Evolutionary conservation across 2,888 invertebrate species (phyloP), one percentile per base, ranked within the genome.

Genomic region (Heliconius cydno): DNA sequence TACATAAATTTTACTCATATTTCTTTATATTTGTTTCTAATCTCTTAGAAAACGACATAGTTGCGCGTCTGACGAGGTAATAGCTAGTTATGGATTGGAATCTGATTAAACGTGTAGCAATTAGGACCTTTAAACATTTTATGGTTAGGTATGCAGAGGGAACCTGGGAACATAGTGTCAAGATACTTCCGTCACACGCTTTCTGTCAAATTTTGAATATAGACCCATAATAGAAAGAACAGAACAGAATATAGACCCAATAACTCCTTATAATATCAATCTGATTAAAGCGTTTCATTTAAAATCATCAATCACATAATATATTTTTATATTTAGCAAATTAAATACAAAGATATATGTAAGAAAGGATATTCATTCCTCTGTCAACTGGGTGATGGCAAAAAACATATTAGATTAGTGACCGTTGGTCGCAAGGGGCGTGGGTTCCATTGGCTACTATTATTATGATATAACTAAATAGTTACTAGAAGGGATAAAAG

Each of bases 331-430:
- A 68, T n/a, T 68, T 12, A 68, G 10, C 68, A 68, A 34, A 12
- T 68, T 65, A 65, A 25, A 52, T 22, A 52, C 19, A 52, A 22
- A 22, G 22, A 52, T 52, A 87, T 85, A 89, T 93, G 93, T 91
- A 52, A 89, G 87, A 84, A 85, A 38, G 88, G 25, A 71, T 79
- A 81, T 34, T 77, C 80, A 88, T 90, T 90, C 91, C 90, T 91
- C 92, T 91, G 92, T 93, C 93, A 91, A 90, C 87, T 89, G 86
- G 85, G 85, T 83, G 87, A 88, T 86, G 87, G 84, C 87, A 88
- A 90, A 90, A 91, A 92, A 92, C 87, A 93, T 93, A 94, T 94
- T 94, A 93, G 94, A 94, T 94, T 94, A 94, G 94, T 90, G 90
- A 85, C 90, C 89, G 85, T 88, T 88, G 90, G 86, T 87, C 91